These are phyloP conservation scores for Drosophila ambigua DNA, from an alignment of 1,140 invertebrate genomes.

Conservation along the genomic window DNA sequence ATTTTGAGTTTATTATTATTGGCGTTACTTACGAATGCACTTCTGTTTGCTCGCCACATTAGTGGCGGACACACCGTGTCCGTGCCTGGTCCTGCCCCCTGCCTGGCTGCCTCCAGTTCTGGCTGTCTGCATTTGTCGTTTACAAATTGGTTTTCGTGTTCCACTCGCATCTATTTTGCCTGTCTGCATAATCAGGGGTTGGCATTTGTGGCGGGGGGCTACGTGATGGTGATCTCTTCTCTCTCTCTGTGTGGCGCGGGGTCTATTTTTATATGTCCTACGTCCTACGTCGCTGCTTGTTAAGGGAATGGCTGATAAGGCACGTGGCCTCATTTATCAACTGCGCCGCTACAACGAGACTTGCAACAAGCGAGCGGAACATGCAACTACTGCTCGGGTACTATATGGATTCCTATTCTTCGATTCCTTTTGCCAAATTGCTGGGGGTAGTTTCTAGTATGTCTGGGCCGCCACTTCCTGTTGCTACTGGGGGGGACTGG, in stretches of 20 bases:
- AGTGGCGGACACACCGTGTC: constrained; percentile 68
- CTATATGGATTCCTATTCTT: constrained; percentile 38
- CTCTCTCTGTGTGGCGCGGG: neutral
- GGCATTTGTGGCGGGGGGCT: constrained; percentile 6
- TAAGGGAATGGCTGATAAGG: constrained; percentile 68
- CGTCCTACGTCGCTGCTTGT: constrained; percentile 60
- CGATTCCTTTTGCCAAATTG: constrained; percentile 24
- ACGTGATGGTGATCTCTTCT: constrained; percentile 63
- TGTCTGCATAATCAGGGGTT: constrained; percentile 74
- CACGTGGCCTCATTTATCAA: constrained; percentile 81
- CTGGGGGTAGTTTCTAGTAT: constrained; percentile 29
- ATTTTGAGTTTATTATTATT: constrained; percentile 67
- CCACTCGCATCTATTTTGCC: constrained; percentile 70
- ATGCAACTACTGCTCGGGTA: constrained; percentile 49
- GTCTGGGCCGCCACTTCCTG: constrained; percentile 30
- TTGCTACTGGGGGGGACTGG: constrained; percentile 26
- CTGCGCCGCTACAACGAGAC: constrained; percentile 51
- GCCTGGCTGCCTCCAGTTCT: too few species aligned
- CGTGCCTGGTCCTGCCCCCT: constrained; percentile 3
- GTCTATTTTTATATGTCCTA: constrained; percentile 65
- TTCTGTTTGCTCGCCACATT: constrained; percentile 69
- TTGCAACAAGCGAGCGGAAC: constrained; percentile 65
- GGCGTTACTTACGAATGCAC: constrained; percentile 64
- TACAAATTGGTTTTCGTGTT: constrained; percentile 82
- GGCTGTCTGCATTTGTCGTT: constrained; percentile 70